These are phyloP conservation scores for Panthera tigris DNA, from an alignment of 2,113 vertebrate genomes.

Conservation along the genomic window DNA sequence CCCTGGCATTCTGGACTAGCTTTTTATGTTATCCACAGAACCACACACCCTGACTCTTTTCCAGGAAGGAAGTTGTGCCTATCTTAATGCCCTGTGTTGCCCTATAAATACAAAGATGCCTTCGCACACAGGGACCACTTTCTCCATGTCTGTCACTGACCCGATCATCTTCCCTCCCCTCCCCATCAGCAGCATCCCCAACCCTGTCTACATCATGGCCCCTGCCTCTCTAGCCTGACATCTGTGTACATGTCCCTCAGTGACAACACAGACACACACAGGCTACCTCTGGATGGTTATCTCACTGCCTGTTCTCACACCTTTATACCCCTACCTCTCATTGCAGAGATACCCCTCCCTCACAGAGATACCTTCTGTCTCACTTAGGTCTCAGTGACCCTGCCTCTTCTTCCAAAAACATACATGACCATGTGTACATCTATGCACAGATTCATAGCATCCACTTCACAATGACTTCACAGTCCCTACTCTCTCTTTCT, in stretches of 20 bases:
- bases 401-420: constrained; percentile 29
- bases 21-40: neutral
- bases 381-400: neutral
- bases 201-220: neutral
- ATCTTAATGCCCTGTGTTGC: neutral
- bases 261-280: neutral
- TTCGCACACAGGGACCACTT: neutral
- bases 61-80: neutral
- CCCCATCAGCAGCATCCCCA: neutral
- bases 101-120: neutral
- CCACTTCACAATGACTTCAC: neutral
- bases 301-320: neutral
- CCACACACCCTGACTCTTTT: neutral
- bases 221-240: neutral
- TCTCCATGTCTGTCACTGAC: neutral
- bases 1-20: neutral
- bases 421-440: neutral
- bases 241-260: neutral
- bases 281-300: neutral
- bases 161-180: neutral
- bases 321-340: neutral
- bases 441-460: neutral
- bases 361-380: neutral
- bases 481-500: neutral
- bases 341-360: neutral